These are phyloP conservation scores for Eudasyphora cyanicolor DNA, from an alignment of 2,888 invertebrate species.

Conservation along the genomic window DNA sequence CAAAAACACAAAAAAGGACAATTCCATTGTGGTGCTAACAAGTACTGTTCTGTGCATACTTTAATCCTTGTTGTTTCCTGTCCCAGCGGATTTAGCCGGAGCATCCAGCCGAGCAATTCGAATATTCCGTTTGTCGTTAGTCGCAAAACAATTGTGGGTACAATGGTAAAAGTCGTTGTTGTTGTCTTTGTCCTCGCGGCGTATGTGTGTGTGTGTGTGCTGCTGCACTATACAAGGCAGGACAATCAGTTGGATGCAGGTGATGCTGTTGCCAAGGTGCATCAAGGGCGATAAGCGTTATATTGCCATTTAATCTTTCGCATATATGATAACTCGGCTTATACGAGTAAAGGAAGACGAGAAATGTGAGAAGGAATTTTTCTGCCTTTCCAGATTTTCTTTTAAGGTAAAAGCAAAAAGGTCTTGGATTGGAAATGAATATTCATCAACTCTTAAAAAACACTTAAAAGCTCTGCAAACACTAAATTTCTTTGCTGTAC, in stretches of 20 bases:
- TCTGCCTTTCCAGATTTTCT: no score
- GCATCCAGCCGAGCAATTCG: conserved; percentile 50
- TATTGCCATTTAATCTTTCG: no score
- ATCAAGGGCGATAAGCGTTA: no score
- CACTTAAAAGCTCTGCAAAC: no score
- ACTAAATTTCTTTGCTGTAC: not conserved
- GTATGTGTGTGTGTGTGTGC: not conserved
- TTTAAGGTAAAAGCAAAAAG: no score
- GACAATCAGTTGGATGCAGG: not conserved
- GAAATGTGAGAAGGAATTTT: no score
- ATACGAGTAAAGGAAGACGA: no score
- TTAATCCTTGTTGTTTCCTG: conserved; percentile 52
- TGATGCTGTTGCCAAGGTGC: not conserved
- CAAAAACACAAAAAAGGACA: conserved; percentile 32
- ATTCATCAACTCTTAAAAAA: no score
- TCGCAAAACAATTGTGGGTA: conserved; percentile 54
- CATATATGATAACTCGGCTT: no score
- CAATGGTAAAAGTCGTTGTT: conserved; percentile 42
- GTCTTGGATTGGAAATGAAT: no score
- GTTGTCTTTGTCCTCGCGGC: no score
- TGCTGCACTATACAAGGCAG: not conserved
- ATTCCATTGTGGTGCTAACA: conserved; percentile 45
- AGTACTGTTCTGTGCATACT: conserved; percentile 21
- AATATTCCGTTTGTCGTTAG: conserved; percentile 43
- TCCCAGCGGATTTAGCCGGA: conserved; percentile 23